Evolutionary conservation across 2,888 invertebrate species (phyloP).

Genomic region (Apodemia duryi): DNA sequence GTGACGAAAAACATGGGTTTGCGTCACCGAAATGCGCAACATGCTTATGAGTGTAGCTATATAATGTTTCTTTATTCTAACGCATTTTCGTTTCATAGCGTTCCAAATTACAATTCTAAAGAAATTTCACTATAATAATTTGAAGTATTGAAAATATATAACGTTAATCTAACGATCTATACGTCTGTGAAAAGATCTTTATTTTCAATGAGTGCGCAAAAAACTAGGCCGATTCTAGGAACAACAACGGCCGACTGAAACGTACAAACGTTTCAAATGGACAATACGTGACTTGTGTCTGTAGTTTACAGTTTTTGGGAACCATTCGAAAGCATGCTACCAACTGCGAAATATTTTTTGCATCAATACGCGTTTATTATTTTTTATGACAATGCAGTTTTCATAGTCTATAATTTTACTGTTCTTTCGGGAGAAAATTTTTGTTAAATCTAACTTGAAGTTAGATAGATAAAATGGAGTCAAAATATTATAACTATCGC

Average conservation of each 20-base stretch:
- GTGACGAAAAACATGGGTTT: no score
- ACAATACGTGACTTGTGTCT: conserved; percentile 11
- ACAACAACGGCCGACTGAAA: conserved; percentile 5
- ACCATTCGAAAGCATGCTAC: conserved; percentile 5
- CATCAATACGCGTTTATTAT: conserved; percentile 11
- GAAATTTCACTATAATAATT: background rate
- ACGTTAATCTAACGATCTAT: background rate
- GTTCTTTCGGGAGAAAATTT: background rate
- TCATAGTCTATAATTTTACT: background rate
- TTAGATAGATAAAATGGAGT: no score
- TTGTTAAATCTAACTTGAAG: background rate
- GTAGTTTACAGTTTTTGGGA: conserved; percentile 7
- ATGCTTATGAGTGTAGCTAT: no score
- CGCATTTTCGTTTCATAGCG: no score
- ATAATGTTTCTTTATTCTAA: no score
- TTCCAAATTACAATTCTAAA: no score
- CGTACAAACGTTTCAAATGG: conserved; percentile 9
- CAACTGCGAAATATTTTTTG: conserved; percentile 14
- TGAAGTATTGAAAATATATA: background rate
- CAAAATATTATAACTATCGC: no score
- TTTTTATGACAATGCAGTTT: conserved; percentile 11
- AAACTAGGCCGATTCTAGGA: conserved; percentile 11
- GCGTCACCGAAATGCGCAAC: no score
- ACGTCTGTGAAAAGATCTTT: conserved; percentile 3
- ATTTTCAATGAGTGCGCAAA: conserved; percentile 4